A percentile compares a stretch with the other conserved stretches of the same genome.
These are phyloP conservation scores for Molanna angustata DNA, from an alignment of 2,888 invertebrate genomes.

Conservation along the genomic window DNA sequence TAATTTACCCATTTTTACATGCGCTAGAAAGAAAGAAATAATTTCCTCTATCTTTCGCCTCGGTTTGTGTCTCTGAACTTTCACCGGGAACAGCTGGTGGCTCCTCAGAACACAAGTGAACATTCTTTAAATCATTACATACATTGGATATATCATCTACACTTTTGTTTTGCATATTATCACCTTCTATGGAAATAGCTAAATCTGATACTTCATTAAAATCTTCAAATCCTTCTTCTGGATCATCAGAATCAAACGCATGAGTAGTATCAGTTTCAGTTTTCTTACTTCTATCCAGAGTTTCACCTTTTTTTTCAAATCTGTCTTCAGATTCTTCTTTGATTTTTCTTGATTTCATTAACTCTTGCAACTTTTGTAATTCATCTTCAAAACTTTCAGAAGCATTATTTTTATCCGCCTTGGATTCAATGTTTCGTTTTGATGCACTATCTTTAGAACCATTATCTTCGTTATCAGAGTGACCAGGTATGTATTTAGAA, in stretches of 20 bases:
- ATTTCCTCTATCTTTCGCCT: constrained; percentile 2
- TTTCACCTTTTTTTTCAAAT: neutral
- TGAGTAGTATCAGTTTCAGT: too few relatives aligned
- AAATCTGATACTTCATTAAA: too few relatives aligned
- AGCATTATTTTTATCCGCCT: neutral
- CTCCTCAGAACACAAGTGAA: too few relatives aligned
- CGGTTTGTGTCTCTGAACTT: constrained; percentile 1
- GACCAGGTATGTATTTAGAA: constrained; percentile 12
- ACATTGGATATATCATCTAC: too few relatives aligned
- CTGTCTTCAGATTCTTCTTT: neutral
- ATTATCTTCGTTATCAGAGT: constrained; percentile 4
- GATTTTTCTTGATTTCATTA: neutral
- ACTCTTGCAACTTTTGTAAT: neutral
- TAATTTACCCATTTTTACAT: constrained; percentile 62
- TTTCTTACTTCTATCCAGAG: neutral
- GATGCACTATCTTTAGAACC: neutral
- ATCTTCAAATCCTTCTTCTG: too few relatives aligned
- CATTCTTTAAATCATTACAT: too few relatives aligned
- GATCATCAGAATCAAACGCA: too few relatives aligned
- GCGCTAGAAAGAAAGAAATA: constrained; percentile 62
- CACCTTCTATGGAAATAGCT: too few relatives aligned
- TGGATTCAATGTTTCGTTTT: neutral
- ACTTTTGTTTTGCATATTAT: too few relatives aligned
- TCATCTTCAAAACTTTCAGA: neutral
- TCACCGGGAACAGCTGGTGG: neutral